Evolutionary conservation across 2,888 invertebrate genomes (phyloP).

Genomic region (Limnephilus rhombicus): DNA sequence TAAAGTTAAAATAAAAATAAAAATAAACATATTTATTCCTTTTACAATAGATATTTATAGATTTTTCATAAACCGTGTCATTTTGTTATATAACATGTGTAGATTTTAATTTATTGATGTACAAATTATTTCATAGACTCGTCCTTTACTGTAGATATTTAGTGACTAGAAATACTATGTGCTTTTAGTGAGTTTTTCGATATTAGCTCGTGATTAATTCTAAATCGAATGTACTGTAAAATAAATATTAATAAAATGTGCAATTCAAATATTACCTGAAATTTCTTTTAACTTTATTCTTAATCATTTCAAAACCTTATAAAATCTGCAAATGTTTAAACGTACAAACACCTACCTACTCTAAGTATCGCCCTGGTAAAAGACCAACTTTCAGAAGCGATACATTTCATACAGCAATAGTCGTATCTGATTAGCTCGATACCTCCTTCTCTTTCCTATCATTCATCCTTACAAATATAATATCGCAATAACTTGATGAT

Average conservation of each 20-base stretch:
- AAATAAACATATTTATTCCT: constrained; percentile 39
- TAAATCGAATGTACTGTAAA: constrained; percentile 62
- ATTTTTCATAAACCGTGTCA: constrained; percentile 50
- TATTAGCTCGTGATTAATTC: constrained; percentile 51
- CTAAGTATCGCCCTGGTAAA: too few relatives aligned
- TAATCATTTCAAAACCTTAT: neutral
- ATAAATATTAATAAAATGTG: constrained; percentile 61
- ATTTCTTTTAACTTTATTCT: neutral
- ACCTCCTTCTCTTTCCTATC: too few relatives aligned
- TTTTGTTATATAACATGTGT: constrained; percentile 51
- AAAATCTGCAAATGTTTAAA: too few relatives aligned
- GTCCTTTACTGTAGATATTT: constrained; percentile 54
- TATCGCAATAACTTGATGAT: too few relatives aligned
- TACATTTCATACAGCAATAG: too few relatives aligned
- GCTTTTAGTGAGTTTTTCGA: constrained; percentile 61
- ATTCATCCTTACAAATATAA: too few relatives aligned
- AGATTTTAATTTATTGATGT: constrained; percentile 63
- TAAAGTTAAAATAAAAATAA: neutral
- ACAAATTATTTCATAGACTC: constrained; percentile 61
- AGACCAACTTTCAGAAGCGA: too few relatives aligned
- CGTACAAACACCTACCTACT: too few relatives aligned
- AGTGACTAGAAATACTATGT: constrained; percentile 13
- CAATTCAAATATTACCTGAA: constrained; percentile 46
- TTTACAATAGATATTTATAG: constrained; percentile 34
- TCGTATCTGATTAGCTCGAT: too few relatives aligned